A percentile compares a stretch with the other conserved stretches of the same genome.
phyloP scores from a whole-genome alignment of 2,113 vertebrate genomes.

The Lasiurus cinereus region DNA sequence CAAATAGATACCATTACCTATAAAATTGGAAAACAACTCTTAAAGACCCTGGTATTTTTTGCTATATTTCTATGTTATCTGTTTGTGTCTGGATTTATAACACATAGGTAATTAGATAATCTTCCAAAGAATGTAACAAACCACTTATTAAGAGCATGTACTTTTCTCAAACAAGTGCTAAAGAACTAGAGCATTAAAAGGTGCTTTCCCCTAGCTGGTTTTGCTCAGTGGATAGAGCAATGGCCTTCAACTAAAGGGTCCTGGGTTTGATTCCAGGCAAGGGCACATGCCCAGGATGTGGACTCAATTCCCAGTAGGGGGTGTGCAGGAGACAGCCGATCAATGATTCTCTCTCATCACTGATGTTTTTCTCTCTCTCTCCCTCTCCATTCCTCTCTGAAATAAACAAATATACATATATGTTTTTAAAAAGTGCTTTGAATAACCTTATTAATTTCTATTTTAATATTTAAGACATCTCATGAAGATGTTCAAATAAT shows the following conservation, averaged over 20 bases:
- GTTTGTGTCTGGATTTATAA: conserved; percentile 19
- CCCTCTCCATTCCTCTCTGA: too few relatives aligned
- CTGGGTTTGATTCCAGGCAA: too few relatives aligned
- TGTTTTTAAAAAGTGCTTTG: neutral
- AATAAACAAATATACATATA: too few relatives aligned
- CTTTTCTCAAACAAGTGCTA: conserved; percentile 3
- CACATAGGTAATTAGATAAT: neutral
- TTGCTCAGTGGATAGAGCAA: too few relatives aligned
- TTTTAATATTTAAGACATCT: neutral
- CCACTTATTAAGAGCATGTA: neutral
- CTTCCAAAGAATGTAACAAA: neutral
- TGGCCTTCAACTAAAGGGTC: too few relatives aligned
- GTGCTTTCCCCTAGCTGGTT: neutral
- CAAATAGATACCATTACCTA: neutral
- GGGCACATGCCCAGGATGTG: too few relatives aligned
- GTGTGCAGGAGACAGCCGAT: too few relatives aligned
- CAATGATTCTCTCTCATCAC: too few relatives aligned
- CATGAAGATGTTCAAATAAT: too few relatives aligned
- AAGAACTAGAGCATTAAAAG: neutral
- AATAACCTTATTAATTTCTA: neutral
- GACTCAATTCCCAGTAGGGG: too few relatives aligned
- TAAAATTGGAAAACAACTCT: conserved; percentile 24
- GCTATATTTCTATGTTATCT: neutral
- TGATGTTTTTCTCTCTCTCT: too few relatives aligned
- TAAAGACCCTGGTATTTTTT: neutral